Evolutionary conservation across 2,797 vertebrate genomes (phyloP).

Genomic region (Diplodus sargus): DNA sequence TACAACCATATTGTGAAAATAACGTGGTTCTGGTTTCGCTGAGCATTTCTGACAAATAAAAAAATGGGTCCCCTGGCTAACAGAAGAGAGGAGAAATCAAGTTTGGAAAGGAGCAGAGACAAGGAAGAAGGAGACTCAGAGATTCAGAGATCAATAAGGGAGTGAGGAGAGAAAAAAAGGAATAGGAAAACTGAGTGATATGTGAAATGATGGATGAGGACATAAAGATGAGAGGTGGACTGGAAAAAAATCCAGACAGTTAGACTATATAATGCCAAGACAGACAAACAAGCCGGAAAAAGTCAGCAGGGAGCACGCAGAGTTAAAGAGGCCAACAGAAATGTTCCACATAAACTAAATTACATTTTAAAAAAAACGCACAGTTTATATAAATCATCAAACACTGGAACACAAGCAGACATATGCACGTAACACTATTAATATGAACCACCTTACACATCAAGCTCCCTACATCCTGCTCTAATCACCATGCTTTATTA

Average conservation of each 20-base stretch:
- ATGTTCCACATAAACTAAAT: background rate
- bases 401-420: background rate
- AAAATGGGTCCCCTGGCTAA: conserved; percentile 18
- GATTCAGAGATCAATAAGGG: conserved; percentile 26
- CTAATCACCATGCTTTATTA: conserved; percentile 35
- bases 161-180: conserved; percentile 1
- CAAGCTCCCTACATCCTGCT: conserved; percentile 2
- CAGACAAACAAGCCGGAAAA: conserved; percentile 21
- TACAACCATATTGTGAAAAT: conserved; percentile 31
- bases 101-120: conserved; percentile 13
- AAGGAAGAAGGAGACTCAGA: background rate
- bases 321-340: background rate
- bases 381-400: background rate
- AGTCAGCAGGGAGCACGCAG: background rate
- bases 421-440: background rate
- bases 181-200: conserved; percentile 3
- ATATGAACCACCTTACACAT: conserved; percentile 17
- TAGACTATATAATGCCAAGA: conserved; percentile 1
- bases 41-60: conserved; percentile 35
- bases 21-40: conserved; percentile 36
- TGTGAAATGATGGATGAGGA: conserved; percentile 31
- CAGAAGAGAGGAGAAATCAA: conserved; percentile 13
- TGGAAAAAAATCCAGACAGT: conserved; percentile 9
- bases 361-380: conserved; percentile 13
- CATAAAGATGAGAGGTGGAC: conserved; percentile 9